phyloP scores from a whole-genome alignment of 1,140 invertebrate species.

The Fopius arisanus region DNA sequence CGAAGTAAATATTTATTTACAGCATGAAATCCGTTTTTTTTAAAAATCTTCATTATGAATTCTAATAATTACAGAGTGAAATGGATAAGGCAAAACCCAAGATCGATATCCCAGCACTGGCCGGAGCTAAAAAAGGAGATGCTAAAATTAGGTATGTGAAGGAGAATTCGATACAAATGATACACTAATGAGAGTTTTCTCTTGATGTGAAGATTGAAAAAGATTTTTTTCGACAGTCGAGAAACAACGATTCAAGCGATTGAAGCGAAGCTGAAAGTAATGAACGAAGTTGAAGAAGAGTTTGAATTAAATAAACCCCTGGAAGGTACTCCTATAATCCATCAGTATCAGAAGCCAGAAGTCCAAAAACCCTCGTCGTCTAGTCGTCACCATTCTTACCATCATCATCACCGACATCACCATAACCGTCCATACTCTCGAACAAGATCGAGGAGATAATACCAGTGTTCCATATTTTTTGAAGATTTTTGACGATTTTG shows the following conservation, averaged over 20 bases:
- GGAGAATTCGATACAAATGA: no score
- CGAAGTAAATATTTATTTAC: conserved; percentile 65
- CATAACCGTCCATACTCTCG: conserved; percentile 59
- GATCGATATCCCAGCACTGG: conserved; percentile 77
- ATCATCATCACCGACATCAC: conserved; percentile 48
- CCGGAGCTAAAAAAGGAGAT: conserved; percentile 74
- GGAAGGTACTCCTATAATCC: conserved; percentile 71
- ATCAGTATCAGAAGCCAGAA: conserved; percentile 69
- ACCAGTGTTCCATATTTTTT: not conserved
- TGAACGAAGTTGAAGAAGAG: conserved; percentile 75
- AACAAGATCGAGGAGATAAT: conserved; percentile 61
- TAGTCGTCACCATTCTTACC: conserved; percentile 45
- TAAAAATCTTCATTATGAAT: not conserved
- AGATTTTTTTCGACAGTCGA: conserved; percentile 64
- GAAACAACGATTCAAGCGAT: conserved; percentile 85
- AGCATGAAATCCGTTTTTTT: not conserved
- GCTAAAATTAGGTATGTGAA: conserved; percentile 66
- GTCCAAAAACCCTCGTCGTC: conserved; percentile 61
- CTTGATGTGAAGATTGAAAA: not conserved
- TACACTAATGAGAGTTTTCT: no score
- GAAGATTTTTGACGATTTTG: conserved; percentile 25
- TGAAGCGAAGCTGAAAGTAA: conserved; percentile 84
- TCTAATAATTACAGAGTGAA: conserved; percentile 62
- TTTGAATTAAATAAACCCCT: conserved; percentile 76
- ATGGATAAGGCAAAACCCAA: conserved; percentile 77